Evolutionary conservation across 2,113 vertebrate genomes (phyloP).

Genomic region (Heterotilapia buettikoferi): DNA sequence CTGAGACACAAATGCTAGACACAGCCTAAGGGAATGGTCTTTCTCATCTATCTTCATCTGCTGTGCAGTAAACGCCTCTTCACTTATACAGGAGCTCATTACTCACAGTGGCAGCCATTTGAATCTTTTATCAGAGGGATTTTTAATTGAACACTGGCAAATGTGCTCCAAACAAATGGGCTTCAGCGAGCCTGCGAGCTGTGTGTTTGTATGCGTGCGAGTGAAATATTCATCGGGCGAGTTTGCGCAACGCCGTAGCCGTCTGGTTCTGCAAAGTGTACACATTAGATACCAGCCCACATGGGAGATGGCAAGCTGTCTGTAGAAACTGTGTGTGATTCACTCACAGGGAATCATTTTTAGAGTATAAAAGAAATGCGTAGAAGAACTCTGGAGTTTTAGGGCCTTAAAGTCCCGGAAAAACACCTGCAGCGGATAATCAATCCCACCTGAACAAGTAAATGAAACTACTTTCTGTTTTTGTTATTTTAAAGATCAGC

Average conservation of each 20-base stretch:
- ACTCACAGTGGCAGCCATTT: slow-evolving; percentile 68
- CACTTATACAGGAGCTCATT: slow-evolving; percentile 67
- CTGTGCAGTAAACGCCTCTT: slow-evolving; percentile 64
- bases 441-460: background rate
- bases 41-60: slow-evolving; percentile 68
- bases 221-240: slow-evolving; percentile 34
- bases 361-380: background rate
- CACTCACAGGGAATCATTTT: slow-evolving; percentile 4
- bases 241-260: background rate
- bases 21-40: slow-evolving; percentile 38
- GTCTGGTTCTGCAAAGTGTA: slow-evolving; percentile 41
- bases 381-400: background rate
- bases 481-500: background rate
- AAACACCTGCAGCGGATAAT: background rate
- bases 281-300: slow-evolving; percentile 34
- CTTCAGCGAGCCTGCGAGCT: slow-evolving; percentile 15
- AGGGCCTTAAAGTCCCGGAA: background rate
- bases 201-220: slow-evolving; percentile 6
- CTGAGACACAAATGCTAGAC: slow-evolving; percentile 36
- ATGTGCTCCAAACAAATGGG: slow-evolving; percentile 59
- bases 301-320: slow-evolving; percentile 36
- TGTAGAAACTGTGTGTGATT: slow-evolving; percentile 27
- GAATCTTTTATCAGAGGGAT: slow-evolving; percentile 65
- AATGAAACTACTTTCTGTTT: background rate
- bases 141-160: slow-evolving; percentile 68